Evolutionary conservation across 2,888 invertebrate genomes (phyloP).

Genomic region (Clanis bilineata): DNA sequence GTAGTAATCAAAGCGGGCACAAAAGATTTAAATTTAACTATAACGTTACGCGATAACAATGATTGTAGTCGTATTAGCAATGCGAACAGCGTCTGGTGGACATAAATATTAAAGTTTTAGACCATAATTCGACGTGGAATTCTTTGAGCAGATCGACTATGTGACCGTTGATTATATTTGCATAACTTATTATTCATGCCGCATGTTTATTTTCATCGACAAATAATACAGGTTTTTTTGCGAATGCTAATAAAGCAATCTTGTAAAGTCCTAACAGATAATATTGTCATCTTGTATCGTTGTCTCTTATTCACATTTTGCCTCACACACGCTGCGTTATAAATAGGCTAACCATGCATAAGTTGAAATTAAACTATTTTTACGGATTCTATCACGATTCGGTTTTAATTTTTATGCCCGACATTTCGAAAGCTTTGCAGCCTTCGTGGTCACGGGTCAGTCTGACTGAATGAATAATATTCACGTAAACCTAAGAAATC

Average conservation of each 20-base stretch:
- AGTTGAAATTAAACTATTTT: too few species aligned
- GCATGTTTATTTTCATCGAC: background rate
- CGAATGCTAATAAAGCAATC: background rate
- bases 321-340: too few species aligned
- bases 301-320: too few species aligned
- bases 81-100: background rate
- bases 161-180: constrained; percentile 2
- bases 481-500: too few species aligned
- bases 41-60: constrained; percentile 1
- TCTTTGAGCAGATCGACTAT: background rate
- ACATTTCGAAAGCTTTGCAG: too few species aligned
- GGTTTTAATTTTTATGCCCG: too few species aligned
- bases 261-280: too few species aligned
- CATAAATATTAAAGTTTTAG: constrained; percentile 13
- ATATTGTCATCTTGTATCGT: too few species aligned
- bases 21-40: background rate
- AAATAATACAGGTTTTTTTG: background rate
- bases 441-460: too few species aligned
- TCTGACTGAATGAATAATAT: too few species aligned
- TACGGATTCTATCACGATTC: too few species aligned
- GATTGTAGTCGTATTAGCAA: background rate
- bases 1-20: background rate
- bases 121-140: constrained; percentile 5
- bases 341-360: too few species aligned
- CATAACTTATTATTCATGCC: constrained; percentile 1